Conservation (phyloP, 2,113 vertebrate genomes). For the Rhynchomys soricoides region DNA sequence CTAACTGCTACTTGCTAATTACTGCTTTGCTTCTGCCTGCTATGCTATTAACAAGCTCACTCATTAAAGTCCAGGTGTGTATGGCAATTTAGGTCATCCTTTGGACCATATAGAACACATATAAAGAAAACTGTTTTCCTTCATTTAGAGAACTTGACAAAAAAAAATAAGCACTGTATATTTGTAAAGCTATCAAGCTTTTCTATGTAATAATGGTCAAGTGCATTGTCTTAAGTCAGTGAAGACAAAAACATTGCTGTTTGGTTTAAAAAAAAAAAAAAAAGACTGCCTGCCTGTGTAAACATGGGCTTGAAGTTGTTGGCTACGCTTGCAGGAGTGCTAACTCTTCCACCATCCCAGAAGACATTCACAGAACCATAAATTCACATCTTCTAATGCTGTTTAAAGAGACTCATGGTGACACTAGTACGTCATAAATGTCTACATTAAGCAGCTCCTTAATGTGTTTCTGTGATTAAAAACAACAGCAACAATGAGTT, state of each 20-base stretch:
- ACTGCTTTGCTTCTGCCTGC: background rate
- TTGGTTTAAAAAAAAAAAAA: background rate
- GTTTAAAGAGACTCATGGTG: conserved; percentile 33
- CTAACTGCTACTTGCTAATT: background rate
- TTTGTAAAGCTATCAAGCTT: background rate
- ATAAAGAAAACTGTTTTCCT: rapidly evolving
- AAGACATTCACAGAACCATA: conserved; percentile 54
- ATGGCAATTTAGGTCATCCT: background rate
- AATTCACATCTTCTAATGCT: conserved; percentile 48
- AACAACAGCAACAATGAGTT: conserved; percentile 1
- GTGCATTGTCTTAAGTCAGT: background rate
- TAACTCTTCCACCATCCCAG: background rate
- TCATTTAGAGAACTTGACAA: background rate
- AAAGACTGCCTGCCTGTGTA: background rate
- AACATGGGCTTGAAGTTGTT: conserved; percentile 34
- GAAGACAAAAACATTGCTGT: conserved; percentile 3
- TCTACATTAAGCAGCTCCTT: conserved; percentile 50
- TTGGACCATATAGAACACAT: background rate
- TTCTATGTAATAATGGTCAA: background rate
- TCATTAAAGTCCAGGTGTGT: background rate
- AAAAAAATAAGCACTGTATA: background rate
- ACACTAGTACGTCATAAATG: conserved; percentile 60
- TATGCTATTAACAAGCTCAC: background rate
- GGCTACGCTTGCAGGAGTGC: background rate
- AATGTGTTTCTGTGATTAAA: background rate